Percentiles rank a stretch among this genome's conserved stretches.
Evolutionary conservation across 2,113 vertebrate species (phyloP).

Genomic region (Mohoua ochrocephala): DNA sequence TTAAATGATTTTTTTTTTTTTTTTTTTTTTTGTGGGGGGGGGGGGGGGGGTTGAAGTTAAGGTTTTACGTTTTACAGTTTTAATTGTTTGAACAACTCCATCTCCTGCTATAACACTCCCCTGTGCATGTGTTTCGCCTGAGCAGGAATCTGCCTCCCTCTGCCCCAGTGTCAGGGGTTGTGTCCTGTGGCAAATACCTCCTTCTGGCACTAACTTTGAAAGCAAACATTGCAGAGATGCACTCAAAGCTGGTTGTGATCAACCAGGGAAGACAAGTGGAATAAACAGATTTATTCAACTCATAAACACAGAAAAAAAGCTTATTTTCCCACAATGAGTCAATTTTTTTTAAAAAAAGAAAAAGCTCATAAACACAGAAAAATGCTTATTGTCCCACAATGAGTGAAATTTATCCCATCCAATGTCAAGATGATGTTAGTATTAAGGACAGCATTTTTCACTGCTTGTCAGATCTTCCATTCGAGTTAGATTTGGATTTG

Average conservation of each 20-base stretch:
- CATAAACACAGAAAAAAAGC: background rate
- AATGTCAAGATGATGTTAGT: background rate
- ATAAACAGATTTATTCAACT: background rate
- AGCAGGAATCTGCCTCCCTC: background rate
- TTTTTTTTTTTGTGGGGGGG: too few species aligned
- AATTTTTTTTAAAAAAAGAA: too few species aligned
- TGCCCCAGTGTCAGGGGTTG: background rate
- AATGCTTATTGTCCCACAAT: background rate
- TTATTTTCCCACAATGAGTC: background rate
- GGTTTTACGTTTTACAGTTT: background rate
- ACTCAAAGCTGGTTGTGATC: background rate
- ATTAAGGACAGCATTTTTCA: background rate
- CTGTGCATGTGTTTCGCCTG: background rate
- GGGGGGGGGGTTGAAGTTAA: too few species aligned
- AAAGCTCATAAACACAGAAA: background rate
- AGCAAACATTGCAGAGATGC: background rate
- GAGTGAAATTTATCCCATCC: background rate
- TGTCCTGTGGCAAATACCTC: background rate
- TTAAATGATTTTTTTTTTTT: background rate
- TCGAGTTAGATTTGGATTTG: background rate
- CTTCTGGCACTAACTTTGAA: background rate
- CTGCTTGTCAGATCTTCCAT: background rate
- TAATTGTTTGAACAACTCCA: background rate
- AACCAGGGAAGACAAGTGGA: background rate
- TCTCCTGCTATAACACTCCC: background rate